Evolutionary conservation across 2,797 vertebrate species (phyloP).

Genomic region (Caiman crocodilus): DNA sequence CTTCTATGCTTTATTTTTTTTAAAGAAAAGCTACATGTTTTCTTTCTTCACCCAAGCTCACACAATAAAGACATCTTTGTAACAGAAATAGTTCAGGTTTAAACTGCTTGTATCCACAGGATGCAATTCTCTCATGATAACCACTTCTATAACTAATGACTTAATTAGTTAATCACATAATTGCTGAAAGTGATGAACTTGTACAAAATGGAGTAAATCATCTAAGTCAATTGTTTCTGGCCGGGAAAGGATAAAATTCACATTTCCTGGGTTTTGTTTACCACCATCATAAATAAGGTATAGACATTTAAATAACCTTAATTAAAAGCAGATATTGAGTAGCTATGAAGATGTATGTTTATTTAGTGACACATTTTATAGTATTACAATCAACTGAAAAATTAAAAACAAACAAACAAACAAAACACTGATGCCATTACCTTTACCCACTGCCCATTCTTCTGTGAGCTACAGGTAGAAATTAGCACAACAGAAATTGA

Average conservation of each 20-base stretch:
- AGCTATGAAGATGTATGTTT: background rate
- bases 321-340: conserved; percentile 6
- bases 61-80: conserved; percentile 30
- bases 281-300: background rate
- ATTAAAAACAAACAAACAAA: background rate
- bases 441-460: background rate
- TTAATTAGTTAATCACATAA: conserved; percentile 78
- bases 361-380: background rate
- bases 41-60: background rate
- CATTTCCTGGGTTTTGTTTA: conserved; percentile 21
- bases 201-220: conserved; percentile 42
- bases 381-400: background rate
- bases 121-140: conserved; percentile 66
- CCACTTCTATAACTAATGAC: conserved; percentile 66
- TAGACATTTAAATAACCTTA: background rate
- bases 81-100: conserved; percentile 22
- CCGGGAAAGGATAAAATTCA: conserved; percentile 20
- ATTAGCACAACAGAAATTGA: background rate
- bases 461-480: background rate
- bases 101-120: conserved; percentile 7
- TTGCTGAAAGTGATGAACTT: conserved; percentile 50
- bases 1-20: background rate
- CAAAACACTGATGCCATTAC: background rate
- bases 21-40: background rate
- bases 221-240: conserved; percentile 1